A percentile compares a stretch with the other conserved stretches of the same genome.
These are phyloP conservation scores for Phrynosoma blainvillii DNA, from an alignment of 2,113 vertebrate species.

Conservation along the genomic window DNA sequence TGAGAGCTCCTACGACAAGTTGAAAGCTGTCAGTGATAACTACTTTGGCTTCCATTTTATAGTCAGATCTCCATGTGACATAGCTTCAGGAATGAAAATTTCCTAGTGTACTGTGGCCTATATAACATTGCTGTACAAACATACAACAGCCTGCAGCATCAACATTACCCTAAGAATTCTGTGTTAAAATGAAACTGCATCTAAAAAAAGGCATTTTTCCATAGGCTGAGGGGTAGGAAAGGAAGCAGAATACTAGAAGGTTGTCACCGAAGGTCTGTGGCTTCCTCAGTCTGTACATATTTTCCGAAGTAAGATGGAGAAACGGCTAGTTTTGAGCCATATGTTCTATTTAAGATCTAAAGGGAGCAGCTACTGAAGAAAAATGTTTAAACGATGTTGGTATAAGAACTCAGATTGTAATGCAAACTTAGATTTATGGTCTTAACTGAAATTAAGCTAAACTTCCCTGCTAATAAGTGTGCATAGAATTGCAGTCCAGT, in stretches of 20 bases:
- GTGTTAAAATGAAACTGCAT: constrained; percentile 34
- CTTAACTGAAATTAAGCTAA: not conserved
- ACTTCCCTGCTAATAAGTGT: not conserved
- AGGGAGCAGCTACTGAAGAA: constrained; percentile 1
- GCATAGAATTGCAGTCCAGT: not conserved
- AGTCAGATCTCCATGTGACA: constrained; percentile 48
- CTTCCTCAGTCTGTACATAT: constrained; percentile 25
- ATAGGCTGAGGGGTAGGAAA: constrained; percentile 44
- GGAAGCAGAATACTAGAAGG: constrained; percentile 26
- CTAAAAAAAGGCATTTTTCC: constrained; percentile 17
- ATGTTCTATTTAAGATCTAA: not conserved
- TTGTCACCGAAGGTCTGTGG: not conserved
- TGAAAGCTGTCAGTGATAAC: not conserved
- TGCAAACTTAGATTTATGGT: not conserved
- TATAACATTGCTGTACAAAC: constrained; percentile 56
- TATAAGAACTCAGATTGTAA: not conserved
- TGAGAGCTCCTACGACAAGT: constrained; percentile 41
- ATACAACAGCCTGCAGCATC: constrained; percentile 17
- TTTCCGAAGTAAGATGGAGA: constrained; percentile 10
- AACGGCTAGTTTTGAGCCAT: not conserved
- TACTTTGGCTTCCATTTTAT: constrained; percentile 32
- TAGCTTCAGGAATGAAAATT: constrained; percentile 49
- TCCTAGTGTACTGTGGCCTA: constrained; percentile 34
- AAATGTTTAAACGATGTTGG: constrained; percentile 28
- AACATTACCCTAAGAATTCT: constrained; percentile 53